Conservation (phyloP, 1,140 invertebrate species). For the Bombus consobrinus region DNA sequence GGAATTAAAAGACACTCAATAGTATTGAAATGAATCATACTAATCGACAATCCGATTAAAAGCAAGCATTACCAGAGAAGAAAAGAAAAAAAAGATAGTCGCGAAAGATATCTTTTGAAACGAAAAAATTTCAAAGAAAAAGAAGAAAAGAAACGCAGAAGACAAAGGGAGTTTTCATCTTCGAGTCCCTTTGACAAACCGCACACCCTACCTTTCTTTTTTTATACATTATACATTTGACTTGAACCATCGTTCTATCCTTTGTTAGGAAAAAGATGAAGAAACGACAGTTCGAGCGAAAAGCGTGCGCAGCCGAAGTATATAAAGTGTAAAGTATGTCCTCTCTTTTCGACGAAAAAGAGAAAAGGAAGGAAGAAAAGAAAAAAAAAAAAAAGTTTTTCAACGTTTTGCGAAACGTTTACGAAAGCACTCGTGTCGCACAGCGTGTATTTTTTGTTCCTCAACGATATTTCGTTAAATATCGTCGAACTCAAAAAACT, state of each 20-base stretch:
- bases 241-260: conserved; percentile 1
- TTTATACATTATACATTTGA: background rate
- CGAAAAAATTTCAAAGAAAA: conserved; percentile 1
- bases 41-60: background rate
- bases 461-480: background rate
- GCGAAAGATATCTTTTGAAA: background rate
- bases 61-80: no score
- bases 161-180: background rate
- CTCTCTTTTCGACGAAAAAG: background rate
- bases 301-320: no score
- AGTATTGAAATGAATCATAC: background rate
- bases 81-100: background rate
- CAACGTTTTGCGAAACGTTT: conserved; percentile 42
- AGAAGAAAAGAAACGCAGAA: conserved; percentile 29
- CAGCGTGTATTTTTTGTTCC: conserved; percentile 45
- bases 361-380: background rate
- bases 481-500: background rate
- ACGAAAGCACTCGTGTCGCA: conserved; percentile 49
- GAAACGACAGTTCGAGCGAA: no score
- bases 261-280: background rate
- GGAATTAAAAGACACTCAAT: background rate
- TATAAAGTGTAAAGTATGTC: background rate
- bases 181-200: conserved; percentile 22
- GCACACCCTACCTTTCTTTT: conserved; percentile 16
- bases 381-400: background rate